Conservation (phyloP, 2,113 vertebrate species). For the Lanius ludovicianus region DNA sequence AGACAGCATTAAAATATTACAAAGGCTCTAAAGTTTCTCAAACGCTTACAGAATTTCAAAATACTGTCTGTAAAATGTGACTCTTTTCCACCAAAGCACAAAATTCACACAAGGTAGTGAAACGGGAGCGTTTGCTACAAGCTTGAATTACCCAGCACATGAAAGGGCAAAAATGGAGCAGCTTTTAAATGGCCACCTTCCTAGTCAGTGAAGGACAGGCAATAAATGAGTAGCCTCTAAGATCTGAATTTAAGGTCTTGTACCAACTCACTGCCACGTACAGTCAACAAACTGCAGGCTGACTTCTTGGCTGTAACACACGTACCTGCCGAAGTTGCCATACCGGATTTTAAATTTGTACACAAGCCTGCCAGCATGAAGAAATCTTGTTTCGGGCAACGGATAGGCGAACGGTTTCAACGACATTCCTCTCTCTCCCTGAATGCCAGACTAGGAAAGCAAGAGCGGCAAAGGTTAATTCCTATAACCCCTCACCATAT, state of each 20-base stretch:
- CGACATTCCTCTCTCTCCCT: constrained; percentile 67
- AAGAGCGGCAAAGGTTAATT: neutral
- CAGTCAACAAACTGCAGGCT: neutral
- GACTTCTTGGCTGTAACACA: neutral
- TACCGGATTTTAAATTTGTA: constrained; percentile 87
- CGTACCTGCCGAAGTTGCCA: constrained; percentile 79
- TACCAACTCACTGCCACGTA: neutral
- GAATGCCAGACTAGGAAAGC: constrained; percentile 2
- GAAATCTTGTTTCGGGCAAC: constrained; percentile 81
- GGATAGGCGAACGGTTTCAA: constrained; percentile 81
- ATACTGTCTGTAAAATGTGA: neutral
- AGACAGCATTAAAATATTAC: neutral
- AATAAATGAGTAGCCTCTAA: neutral
- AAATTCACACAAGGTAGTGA: neutral
- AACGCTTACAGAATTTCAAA: neutral
- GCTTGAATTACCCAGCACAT: neutral
- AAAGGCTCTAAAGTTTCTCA: neutral
- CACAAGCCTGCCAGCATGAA: constrained; percentile 77
- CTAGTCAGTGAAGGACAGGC: neutral
- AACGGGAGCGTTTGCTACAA: accelerated
- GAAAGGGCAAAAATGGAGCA: neutral
- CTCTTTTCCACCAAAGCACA: neutral
- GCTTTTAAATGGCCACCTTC: no score
- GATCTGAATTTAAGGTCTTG: no score
- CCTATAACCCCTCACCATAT: neutral